Evolutionary conservation across 2,113 vertebrate species (phyloP), one percentile per base, ranked within the genome.

Genomic region (Emberiza fucata): DNA sequence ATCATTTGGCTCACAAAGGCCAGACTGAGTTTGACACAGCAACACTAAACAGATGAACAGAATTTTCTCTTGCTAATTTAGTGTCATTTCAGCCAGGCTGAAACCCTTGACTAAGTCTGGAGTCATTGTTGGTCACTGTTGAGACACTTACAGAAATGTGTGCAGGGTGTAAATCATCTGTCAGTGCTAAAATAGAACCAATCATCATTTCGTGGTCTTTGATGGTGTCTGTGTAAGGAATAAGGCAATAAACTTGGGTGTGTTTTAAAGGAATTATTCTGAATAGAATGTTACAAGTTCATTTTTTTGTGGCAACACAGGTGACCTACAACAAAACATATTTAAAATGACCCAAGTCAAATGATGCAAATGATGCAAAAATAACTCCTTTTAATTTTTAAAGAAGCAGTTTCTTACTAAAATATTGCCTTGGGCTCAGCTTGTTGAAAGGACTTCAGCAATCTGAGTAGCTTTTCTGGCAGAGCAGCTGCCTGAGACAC

Each of bases 301-400:
- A 31, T 85, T 92, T 42, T 84, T 39, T 93, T 83, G 66, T 54
- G 48, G 37, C 25, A 86, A 59, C 31, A 24, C 20, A 51, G 50
- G 72, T 92, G 64, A 94, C 73, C 53, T 91, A 6, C 76, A 65
- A 60, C 31, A 57, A 71, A 93, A 60, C 28, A n/a, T 31, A n/a
- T 76, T 92, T 54, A 66, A 93, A 91, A 86, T 54, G 73, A 80
- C 81, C 48, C 54, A 8, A 87, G 64, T 79, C 69, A 95, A 94
- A 95, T 68, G 84, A 92, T 78, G 79, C 57, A 96, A 95, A 95
- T 68, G 76, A 89, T 79, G 65, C 47, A 81, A 91, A 95, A 76
- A 77, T 37, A 82, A 70, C 24, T 91, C 59, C 56, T 93, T 93
- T 95, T 91, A 95, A 93, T 97, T 92, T 95, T 94, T 94, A 86